Evolutionary conservation across 2,888 invertebrate species (phyloP), one percentile per base, ranked within the genome.

Genomic region (Pandemis cinnamomeana): DNA sequence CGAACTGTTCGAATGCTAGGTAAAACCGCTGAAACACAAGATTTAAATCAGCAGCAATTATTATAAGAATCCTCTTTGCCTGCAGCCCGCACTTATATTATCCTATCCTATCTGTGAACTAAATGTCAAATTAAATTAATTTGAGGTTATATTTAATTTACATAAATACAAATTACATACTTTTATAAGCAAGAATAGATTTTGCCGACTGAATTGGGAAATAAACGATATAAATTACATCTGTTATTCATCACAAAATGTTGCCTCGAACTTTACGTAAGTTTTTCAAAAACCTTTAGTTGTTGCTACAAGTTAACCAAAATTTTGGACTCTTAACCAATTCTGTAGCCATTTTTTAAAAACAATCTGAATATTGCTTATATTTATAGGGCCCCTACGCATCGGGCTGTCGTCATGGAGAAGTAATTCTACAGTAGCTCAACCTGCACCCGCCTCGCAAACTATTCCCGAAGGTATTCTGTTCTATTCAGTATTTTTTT

Each of bases 401-500:
- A 66, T 80, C 75, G 77, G 81, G 48, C 46, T 82, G 60, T 75
- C 77, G 53, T 42, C 81, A 48, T 42, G 82, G 48, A 82, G 89
- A 75, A 80, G 80, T 71, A 86, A 86, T 77, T 88, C 91, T 20
- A 85, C 89, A 64, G 86, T 83, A 69, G 72, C 84, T 62, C 86
- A 87, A 77, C 71, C 83, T 67, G 82, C 80, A 51, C 55, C 82
- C 68, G 82, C 78, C 44, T 55, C 79, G 55, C 80, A 84, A 72
- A 77, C 75, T 71, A 48, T 76, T 69, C 66, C 80, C 63, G 86
- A 87, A 80, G 86, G 91, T 90, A 83, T 78, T 78, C 78, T 11
- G 8, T 27, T 58, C 10, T 27, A 27, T 58, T 58, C 58, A n/a
- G 3, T 55, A 55, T 8, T 2, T 20, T n/a, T 53, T 53, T 15